Evolutionary conservation across 2,113 vertebrate genomes (phyloP), one percentile per base, ranked within the genome.

Genomic region (Platysteira castanea): DNA sequence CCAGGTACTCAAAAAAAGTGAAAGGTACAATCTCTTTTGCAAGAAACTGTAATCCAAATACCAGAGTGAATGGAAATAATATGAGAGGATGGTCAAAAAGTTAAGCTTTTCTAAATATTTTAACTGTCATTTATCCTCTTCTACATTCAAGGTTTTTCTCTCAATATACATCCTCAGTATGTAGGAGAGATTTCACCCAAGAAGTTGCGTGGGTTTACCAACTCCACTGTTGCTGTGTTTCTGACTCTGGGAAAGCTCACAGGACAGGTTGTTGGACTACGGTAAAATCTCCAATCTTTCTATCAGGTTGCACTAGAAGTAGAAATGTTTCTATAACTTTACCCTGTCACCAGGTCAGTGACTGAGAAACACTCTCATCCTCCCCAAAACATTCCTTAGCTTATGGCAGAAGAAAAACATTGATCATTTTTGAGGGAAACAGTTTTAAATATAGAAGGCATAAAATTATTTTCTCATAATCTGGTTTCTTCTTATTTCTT

Each of bases 101-200:
- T 44, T 23, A 39, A 41, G 8, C 24, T 89, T 90, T 86, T 42
- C 20, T 53, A 37, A 67, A 20, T n/a, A 60, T 78, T 84, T 70
- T 82, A 90, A 89, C 15, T 53, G 50, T 11, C n/a, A 19, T 85
- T 91, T 92, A 49, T 87, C 57, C 24, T 92, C 21, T 92, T 74
- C 39, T 67, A 0, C 78, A 21, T 68, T 82, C 53, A 79, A 98
- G 98, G 98, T 77, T 96, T 98, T 26, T 97, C 98, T 67, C 79
- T 98, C 56, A 98, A 96, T 75, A 97, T 98, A 71, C 98, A 98
- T 31, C 97, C 98, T 71, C 98, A 98, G 94, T 98, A 98, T 21
- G 87, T 98, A 13, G 97, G 97, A n/a, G 98, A 99, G 93, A 97
- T 98, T 87, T 98, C 98, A 79, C 98, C 98, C 67, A 98, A 98